Evolutionary conservation across 1,140 invertebrate species (phyloP).

Genomic region (Dreissena polymorpha): DNA sequence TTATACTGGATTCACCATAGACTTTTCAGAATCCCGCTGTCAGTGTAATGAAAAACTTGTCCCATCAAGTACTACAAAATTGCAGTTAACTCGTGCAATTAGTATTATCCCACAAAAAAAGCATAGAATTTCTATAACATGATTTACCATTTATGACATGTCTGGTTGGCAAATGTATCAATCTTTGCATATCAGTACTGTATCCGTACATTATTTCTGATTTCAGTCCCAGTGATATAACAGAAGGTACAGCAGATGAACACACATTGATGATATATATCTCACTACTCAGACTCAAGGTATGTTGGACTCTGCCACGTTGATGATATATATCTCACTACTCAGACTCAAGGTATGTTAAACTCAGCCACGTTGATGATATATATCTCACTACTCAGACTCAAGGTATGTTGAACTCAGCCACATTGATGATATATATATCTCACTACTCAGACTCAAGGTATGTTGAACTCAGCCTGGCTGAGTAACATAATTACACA

Average conservation of each 20-base stretch:
- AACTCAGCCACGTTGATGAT: slow-evolving; percentile 57
- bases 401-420: slow-evolving; percentile 67
- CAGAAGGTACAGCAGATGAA: slow-evolving; percentile 73
- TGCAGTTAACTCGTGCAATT: neutral
- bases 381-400: slow-evolving; percentile 69
- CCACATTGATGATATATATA: slow-evolving; percentile 53
- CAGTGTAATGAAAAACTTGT: no score
- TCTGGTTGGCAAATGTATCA: no score
- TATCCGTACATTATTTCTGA: no score
- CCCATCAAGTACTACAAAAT: no score
- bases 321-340: slow-evolving; percentile 63
- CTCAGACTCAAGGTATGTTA: slow-evolving; percentile 68
- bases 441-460: slow-evolving; percentile 69
- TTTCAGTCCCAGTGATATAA: slow-evolving; percentile 70
- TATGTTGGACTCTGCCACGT: slow-evolving; percentile 52
- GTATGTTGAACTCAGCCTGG: slow-evolving; percentile 49
- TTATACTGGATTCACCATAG: no score
- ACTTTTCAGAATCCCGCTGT: no score
- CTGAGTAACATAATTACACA: neutral
- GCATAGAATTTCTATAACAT: no score
- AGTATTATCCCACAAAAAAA: no score
- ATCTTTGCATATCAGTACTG: neutral
- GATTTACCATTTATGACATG: no score
- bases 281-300: slow-evolving; percentile 70
- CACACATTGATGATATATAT: slow-evolving; percentile 75